phyloP scores from a whole-genome alignment of 2,888 invertebrate species.

The Teleogryllus oceanicus region DNA sequence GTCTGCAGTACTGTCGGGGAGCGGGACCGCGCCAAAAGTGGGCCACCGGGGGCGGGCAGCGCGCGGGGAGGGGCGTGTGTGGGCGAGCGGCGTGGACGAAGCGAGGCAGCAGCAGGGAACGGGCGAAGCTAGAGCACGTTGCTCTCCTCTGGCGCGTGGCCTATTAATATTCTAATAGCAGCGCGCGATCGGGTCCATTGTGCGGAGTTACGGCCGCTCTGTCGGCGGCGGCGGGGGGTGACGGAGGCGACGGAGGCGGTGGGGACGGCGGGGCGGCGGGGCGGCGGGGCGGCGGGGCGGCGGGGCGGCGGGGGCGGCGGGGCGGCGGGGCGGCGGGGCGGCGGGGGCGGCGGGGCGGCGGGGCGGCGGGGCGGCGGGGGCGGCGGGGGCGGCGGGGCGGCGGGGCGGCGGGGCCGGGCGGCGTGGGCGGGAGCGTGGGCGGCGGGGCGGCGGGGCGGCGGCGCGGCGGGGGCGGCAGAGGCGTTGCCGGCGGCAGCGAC shows the following conservation, averaged over 20 bases:
- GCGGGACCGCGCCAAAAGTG: not conserved
- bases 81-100: not conserved
- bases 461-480: not conserved
- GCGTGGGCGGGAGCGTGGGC: no score
- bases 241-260: no score
- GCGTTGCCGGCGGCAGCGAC: not conserved
- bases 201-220: not conserved
- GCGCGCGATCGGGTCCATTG: not conserved
- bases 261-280: not conserved
- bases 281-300: not conserved
- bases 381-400: no score
- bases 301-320: not conserved
- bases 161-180: conserved; percentile 6
- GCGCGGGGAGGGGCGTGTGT: not conserved
- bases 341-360: not conserved
- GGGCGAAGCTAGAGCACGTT: no score
- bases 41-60: no score
- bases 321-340: not conserved
- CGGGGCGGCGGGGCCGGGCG: no score
- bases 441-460: not conserved
- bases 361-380: not conserved
- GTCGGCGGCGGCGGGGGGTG: not conserved
- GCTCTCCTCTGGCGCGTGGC: not conserved
- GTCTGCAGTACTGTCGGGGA: not conserved
- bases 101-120: no score